These are phyloP conservation scores for Brotula barbata DNA, from an alignment of 2,797 vertebrate species.

Conservation along the genomic window DNA sequence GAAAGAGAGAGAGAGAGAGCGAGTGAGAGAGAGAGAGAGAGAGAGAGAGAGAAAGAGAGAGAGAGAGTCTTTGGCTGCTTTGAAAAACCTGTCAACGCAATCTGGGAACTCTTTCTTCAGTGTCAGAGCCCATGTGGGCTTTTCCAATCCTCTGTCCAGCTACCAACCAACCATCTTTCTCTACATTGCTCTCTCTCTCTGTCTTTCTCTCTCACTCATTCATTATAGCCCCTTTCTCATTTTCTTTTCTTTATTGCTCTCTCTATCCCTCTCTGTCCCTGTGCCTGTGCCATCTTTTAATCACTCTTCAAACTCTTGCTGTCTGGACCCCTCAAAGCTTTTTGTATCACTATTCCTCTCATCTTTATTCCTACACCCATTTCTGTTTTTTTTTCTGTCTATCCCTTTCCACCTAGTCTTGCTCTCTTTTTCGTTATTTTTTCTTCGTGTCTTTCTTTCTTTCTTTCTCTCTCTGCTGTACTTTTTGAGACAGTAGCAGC, in stretches of 20 bases:
- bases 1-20: constrained; percentile 25
- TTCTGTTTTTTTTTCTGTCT: constrained; percentile 8
- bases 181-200: background rate
- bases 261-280: constrained; percentile 16
- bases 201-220: too few species aligned
- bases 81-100: constrained; percentile 63
- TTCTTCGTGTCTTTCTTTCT: background rate
- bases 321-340: constrained; percentile 27
- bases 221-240: too few species aligned
- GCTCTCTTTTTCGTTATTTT: background rate
- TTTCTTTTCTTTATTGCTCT: constrained; percentile 11
- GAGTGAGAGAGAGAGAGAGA: too few species aligned
- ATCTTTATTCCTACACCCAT: constrained; percentile 1
- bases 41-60: constrained; percentile 25
- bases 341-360: constrained; percentile 16
- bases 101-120: constrained; percentile 65
- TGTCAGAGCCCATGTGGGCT: constrained; percentile 60
- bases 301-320: constrained; percentile 31
- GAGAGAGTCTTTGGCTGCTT: constrained; percentile 10
- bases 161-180: background rate
- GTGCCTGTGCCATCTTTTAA: constrained; percentile 37
- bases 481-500: constrained; percentile 42
- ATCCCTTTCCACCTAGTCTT: background rate
- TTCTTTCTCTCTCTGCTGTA: background rate
- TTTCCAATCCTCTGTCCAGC: constrained; percentile 44